Conservation (phyloP, 2,888 invertebrate genomes). For the Stomorhina lunata region DNA sequence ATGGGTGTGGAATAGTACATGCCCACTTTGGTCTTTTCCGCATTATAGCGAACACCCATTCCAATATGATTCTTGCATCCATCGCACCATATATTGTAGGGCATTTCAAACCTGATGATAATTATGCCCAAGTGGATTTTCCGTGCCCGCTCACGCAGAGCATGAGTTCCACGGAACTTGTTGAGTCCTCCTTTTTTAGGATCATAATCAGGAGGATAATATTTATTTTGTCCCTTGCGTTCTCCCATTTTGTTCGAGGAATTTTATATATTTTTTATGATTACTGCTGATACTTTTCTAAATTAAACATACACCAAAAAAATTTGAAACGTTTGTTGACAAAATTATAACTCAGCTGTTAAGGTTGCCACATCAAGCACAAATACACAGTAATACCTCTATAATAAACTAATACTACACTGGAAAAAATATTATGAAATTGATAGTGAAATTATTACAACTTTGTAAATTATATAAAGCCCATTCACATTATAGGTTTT, state of each 20-base stretch:
- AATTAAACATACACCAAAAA: neutral
- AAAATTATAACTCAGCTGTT: slow-evolving; percentile 17
- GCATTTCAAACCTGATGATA: slow-evolving; percentile 96
- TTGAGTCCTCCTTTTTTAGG: slow-evolving; percentile 96
- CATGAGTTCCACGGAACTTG: slow-evolving; percentile 96
- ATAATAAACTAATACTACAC: no score
- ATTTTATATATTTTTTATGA: neutral
- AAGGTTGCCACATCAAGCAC: neutral
- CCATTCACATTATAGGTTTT: no score
- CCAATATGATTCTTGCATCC: slow-evolving; percentile 99
- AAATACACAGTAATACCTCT: neutral
- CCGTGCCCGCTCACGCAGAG: slow-evolving; percentile 95
- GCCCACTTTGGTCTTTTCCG: slow-evolving; percentile 94
- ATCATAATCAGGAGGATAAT: slow-evolving; percentile 99
- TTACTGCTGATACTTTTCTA: neutral
- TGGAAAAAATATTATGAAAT: no score
- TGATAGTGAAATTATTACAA: no score
- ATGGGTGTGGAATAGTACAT: slow-evolving; percentile 99
- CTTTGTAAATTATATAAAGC: no score
- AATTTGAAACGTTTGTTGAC: neutral
- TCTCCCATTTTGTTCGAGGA: slow-evolving; percentile 88
- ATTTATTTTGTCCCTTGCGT: slow-evolving; percentile 97
- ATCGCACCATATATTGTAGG: slow-evolving; percentile 99
- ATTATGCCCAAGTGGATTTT: slow-evolving; percentile 96
- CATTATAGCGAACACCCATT: slow-evolving; percentile 99